Conservation (phyloP, 2,797 vertebrate genomes). For the Amniataba percoides region DNA sequence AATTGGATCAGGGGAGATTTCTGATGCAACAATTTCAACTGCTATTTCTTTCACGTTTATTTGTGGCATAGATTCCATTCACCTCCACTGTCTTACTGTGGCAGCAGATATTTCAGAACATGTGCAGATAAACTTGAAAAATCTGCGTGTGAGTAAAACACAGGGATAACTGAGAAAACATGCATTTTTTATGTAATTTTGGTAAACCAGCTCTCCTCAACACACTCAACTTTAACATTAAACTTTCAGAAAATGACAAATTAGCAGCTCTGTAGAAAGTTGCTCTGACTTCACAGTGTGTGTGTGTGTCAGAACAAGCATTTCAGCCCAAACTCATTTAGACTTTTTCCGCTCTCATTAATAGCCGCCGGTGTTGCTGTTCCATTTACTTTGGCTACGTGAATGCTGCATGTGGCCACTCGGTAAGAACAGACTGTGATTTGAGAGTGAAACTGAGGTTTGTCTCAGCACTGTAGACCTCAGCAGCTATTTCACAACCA, state of each 20-base stretch:
- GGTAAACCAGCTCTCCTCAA: conserved; percentile 1
- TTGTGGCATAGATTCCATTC: background rate
- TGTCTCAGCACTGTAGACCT: conserved; percentile 31
- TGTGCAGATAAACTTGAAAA: background rate
- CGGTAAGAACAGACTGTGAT: conserved; percentile 34
- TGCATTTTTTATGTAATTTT: background rate
- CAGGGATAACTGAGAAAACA: background rate
- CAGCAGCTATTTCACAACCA: conserved; percentile 29
- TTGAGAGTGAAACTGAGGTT: conserved; percentile 32
- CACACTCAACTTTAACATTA: background rate
- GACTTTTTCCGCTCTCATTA: conserved; percentile 54
- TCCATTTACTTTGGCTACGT: conserved; percentile 65
- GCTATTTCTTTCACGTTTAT: background rate
- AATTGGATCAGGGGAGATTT: background rate
- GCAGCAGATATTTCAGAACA: conserved; percentile 1
- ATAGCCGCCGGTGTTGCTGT: conserved; percentile 43
- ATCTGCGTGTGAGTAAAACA: background rate
- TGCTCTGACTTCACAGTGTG: conserved; percentile 1
- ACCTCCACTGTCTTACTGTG: background rate
- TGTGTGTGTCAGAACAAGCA: conserved; percentile 7
- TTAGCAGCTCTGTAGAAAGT: background rate
- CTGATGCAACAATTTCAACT: background rate
- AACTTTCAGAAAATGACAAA: conserved; percentile 12
- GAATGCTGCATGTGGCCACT: conserved; percentile 45
- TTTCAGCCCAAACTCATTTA: conserved; percentile 24